Evolutionary conservation across 30 jellyfish, hydroid and myxozoan genomes (phyloP), one percentile per base, ranked within the genome.

Genomic region (Aurelia aurita complex sp. Pacific): DNA sequence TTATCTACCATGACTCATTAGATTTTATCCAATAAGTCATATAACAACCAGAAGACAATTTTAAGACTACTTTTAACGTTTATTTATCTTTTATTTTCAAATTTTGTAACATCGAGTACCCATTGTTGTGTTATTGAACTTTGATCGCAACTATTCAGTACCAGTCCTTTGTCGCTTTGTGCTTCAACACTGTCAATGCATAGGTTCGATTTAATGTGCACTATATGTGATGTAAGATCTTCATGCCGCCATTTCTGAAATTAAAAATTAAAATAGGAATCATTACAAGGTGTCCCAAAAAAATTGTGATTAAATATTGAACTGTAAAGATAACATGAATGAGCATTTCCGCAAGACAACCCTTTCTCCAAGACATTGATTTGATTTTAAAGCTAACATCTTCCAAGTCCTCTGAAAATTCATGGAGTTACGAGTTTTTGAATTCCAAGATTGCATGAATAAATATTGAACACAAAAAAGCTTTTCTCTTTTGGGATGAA

Each of bases 181-280:
- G 89, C 91, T 73, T 87, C 96, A 15, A 87, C 87, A 55, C 88
- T 82, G 66, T 92, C 98, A 16, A 92, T 65, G 72, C 98, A 86
- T 34, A 92, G 79, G 38, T 83, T 66, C 17, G 96, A 82, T 33
- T 89, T 79, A 32, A 82, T 60, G 89, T 92, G 91, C 19, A 76
- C 69, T 36, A 92, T 57, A 67, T 80, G 83, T 50, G 85, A 90
- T 38, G 86, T 60, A 81, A 80, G 84, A 76, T 87, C 96, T 18
- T 92, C 98, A 72, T 86, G 92, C 67, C 82, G 77, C 98, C 98
- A 92, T 87, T 92, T 87, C 98, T 92, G 67, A 18, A 87, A 33
- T 61, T 34, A 18, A 33, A 53, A 87, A 83, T 67, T 4, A 69
- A 59, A 40, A 12, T 2, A 7, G 57, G 50, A 46, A 16, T 38